Evolutionary conservation across 2,888 invertebrate species (phyloP), one percentile per base, ranked within the genome.

Genomic region (Platynereis dumerilii): DNA sequence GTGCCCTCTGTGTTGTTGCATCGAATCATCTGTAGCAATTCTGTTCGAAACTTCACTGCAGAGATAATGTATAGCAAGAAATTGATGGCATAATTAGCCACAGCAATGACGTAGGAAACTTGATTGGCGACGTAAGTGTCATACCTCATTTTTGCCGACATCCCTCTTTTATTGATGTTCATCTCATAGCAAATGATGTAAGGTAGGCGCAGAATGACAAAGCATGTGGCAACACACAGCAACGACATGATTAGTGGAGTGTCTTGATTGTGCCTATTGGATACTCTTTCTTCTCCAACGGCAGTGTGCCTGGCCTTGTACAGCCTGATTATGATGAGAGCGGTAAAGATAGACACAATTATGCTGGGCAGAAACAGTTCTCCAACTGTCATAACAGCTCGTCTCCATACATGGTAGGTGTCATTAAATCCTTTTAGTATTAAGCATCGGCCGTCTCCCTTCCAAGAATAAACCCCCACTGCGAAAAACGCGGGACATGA

Each of bases 11-110:
- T 12, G 34, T 34, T 5, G 34, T 48, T 48, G 48, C 48, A 48
- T n/a, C 48, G 10, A 5, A 48, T 10, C 48, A 48, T 48, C 5
- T 48, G 5, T 22, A 48, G 17, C 5, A 48, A 7, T n/a, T 48
- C 48, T 22, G 22, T 20, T 48, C 48, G 48, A n/a, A 48, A 48
- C n/a, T n/a, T 5, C 7, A n/a, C 22, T 48, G 7, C 48, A n/a
- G 48, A 48, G 48, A 48, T n/a, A 48, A 48, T n/a, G 22, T 48
- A 48, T n/a, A 48, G 7, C 7, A 48, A 48, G n/a, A 48, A 48
- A n/a, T 48, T 48, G 48, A 48, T 22, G 48, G 48, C 48, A 48
- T 48, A 22, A 48, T 48, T 48, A 22, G 22, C 17, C n/a, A 20
- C 48, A n/a, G n/a, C 22, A n/a, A n/a, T 20, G 22, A 48, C 3